These are phyloP conservation scores for Urosaurus nigricauda DNA, from an alignment of 2,797 vertebrate genomes.

Conservation along the genomic window DNA sequence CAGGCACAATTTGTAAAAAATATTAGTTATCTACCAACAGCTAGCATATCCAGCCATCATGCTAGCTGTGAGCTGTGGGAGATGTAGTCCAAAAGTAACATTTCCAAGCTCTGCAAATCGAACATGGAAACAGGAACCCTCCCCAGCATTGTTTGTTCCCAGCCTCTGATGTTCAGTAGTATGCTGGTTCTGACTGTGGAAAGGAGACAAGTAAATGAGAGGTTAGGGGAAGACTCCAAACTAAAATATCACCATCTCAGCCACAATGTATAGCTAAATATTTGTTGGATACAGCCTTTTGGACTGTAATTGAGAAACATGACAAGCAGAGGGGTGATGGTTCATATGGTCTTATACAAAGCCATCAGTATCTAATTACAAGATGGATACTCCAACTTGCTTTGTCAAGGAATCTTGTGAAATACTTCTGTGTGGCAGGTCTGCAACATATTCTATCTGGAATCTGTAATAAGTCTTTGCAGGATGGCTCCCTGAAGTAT, in stretches of 20 bases:
- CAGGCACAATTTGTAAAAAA: background rate
- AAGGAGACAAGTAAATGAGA: accelerated
- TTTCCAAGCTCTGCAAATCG: too few species aligned
- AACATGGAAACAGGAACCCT: background rate
- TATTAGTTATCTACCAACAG: too few species aligned
- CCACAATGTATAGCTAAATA: background rate
- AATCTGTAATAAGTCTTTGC: constrained; percentile 44
- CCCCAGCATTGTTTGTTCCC: background rate
- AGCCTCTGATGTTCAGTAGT: background rate
- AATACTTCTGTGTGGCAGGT: accelerated
- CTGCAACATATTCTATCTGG: constrained; percentile 20
- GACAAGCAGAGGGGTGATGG: background rate
- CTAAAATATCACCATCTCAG: background rate
- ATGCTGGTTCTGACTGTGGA: background rate
- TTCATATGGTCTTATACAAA: background rate
- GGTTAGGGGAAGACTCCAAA: background rate
- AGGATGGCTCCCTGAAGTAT: constrained; percentile 45
- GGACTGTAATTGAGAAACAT: background rate
- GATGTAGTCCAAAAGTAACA: too few species aligned
- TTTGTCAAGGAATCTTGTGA: background rate
- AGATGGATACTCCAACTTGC: background rate
- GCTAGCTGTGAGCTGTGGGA: too few species aligned
- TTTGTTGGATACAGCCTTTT: background rate
- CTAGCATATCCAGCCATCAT: too few species aligned
- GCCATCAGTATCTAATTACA: accelerated